These are phyloP conservation scores for Raja brachyura DNA, from an alignment of 2,113 vertebrate genomes.

Conservation along the genomic window DNA sequence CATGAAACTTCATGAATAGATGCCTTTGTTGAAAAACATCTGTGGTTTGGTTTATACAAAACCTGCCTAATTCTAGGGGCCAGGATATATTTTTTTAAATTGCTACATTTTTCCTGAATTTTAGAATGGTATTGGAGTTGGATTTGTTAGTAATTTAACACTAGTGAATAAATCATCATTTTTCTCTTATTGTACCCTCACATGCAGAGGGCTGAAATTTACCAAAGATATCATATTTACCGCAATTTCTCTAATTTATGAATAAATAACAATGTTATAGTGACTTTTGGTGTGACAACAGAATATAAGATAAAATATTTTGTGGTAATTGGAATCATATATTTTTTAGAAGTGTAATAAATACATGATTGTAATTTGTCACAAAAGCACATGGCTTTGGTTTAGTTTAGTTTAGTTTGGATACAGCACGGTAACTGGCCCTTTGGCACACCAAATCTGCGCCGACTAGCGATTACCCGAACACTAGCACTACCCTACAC, in stretches of 20 bases:
- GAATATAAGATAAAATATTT: neutral
- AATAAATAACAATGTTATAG: neutral
- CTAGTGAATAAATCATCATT: neutral
- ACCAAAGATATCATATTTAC: neutral
- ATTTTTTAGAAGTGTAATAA: neutral
- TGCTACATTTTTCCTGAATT: conserved; percentile 6
- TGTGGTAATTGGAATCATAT: neutral
- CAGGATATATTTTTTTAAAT: neutral
- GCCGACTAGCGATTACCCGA: too few species aligned
- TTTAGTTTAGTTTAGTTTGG: too few species aligned
- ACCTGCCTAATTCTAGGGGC: neutral
- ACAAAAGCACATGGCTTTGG: too few species aligned
- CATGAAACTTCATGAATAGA: neutral
- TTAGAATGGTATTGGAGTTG: neutral
- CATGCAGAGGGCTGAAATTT: neutral
- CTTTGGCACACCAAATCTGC: too few species aligned
- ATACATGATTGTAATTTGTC: neutral
- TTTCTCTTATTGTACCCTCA: neutral
- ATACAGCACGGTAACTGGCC: too few species aligned
- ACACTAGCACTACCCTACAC: too few species aligned
- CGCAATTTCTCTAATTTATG: neutral
- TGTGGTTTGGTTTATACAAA: conserved; percentile 4
- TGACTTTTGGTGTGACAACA: neutral
- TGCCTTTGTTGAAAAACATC: neutral
- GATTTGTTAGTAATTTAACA: neutral